phyloP scores from a whole-genome alignment of 2,888 invertebrate species.

The Heliothis peltigera region DNA sequence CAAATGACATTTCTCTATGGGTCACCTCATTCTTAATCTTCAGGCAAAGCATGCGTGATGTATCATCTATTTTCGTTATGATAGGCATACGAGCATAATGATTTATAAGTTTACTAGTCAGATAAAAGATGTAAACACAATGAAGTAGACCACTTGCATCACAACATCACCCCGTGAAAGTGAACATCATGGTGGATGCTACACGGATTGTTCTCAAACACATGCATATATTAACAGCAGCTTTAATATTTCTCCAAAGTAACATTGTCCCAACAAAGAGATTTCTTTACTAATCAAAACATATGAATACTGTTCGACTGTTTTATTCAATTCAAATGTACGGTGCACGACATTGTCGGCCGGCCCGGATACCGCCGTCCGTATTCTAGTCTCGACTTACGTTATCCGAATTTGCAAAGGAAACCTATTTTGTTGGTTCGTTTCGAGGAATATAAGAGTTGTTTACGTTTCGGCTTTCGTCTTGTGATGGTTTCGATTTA shows the following conservation, averaged over 20 bases:
- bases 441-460: conserved; percentile 14
- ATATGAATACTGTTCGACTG: conserved; percentile 67
- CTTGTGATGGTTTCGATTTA: conserved; percentile 15
- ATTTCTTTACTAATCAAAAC: conserved; percentile 65
- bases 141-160: not conserved
- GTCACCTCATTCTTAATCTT: too few relatives aligned
- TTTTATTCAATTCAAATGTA: conserved; percentile 72
- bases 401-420: conserved; percentile 43
- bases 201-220: conserved; percentile 26
- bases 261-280: conserved; percentile 48
- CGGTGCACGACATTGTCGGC: conserved; percentile 64
- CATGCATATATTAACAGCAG: conserved; percentile 39
- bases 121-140: not conserved
- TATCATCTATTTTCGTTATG: not conserved
- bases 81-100: not conserved
- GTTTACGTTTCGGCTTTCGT: conserved; percentile 14
- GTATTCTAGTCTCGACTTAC: conserved; percentile 58
- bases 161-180: not conserved
- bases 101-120: not conserved
- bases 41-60: not conserved
- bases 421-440: conserved; percentile 39
- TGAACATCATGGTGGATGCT: conserved; percentile 28
- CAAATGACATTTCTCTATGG: too few relatives aligned
- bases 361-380: conserved; percentile 55
- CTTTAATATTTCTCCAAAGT: conserved; percentile 54